Base-by-base conservation (phyloP, 2,113 vertebrate species). In the Hepsetus odoe region DNA sequence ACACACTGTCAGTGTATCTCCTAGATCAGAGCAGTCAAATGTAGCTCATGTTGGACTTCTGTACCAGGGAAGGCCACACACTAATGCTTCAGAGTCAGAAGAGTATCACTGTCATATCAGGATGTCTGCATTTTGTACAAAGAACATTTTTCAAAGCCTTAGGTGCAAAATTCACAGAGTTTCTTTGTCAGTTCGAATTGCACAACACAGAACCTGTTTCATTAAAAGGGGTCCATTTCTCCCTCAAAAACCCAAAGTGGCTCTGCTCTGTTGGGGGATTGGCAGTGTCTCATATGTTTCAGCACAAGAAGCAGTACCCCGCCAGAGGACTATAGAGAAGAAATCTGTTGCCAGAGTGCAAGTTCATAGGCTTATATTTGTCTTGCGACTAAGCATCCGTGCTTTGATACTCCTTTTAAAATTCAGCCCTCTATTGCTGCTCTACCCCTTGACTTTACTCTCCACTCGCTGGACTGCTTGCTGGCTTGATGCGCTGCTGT, bases 401-500 rank as follows among this genome's bases (percentile, higher is more conserved):
- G 93, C 95, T 0, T 89, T 95, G 35, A 84, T 91, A 16, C 91
- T 99, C 13, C 42, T 96, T 56, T 84, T 95, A 46, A 97, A 95
- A 44, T 98, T 98, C 61, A 89, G 92, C 2, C 97, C 97, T 0
- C 89, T 98, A 18, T 82, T 99, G 4, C 84, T 96, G 28, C 87
- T 97, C 0, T 95, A 90, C 66, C 96, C 97, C 0, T 51, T 97
- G 83, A 90, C 90, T 70, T 88, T 95, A 55, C 35, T 96, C 32
- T 95, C 93, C 18, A 80, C 88, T 0, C 40, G 86, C 33, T 84
- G 91, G 76, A 83, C 84, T 0, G 68, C 85, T 0, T 75, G 79
- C 73, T 98, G 97, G 97, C 84, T 97, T 77, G 85, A 88, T 0
- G 89, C 93, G 74, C 90, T 99, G 69, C 91, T 98, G 66, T 94